Evolutionary conservation across 2,797 vertebrate genomes (phyloP).

Genomic region (Dendrocincla tyrannina): DNA sequence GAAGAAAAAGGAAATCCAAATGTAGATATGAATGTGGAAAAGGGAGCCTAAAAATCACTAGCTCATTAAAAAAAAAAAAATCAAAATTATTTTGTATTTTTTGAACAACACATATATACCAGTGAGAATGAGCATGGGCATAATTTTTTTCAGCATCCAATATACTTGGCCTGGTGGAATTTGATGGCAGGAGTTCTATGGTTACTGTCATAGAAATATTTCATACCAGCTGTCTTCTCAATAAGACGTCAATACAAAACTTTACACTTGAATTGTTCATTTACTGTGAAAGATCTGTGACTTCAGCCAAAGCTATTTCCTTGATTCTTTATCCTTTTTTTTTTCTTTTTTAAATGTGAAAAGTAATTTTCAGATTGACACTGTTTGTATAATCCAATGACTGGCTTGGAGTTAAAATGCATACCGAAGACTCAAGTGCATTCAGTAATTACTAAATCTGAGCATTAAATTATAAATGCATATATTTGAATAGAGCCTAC

Average conservation of each 20-base stretch:
- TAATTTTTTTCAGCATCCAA: background rate
- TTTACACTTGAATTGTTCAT: background rate
- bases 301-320: background rate
- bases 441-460: background rate
- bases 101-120: background rate
- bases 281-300: background rate
- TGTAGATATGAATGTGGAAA: background rate
- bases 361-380: background rate
- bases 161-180: background rate
- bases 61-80: background rate
- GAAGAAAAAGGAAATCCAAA: background rate
- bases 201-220: background rate
- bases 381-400: background rate
- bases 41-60: background rate
- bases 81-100: background rate
- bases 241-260: background rate
- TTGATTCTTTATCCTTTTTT: background rate
- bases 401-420: accelerated
- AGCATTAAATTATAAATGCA: background rate
- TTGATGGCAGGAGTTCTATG: background rate
- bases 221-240: background rate
- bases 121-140: background rate
- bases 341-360: background rate
- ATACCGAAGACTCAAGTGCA: background rate
- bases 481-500: background rate